Conservation (phyloP, 1,140 invertebrate genomes). For the Drosophila elegans region DNA sequence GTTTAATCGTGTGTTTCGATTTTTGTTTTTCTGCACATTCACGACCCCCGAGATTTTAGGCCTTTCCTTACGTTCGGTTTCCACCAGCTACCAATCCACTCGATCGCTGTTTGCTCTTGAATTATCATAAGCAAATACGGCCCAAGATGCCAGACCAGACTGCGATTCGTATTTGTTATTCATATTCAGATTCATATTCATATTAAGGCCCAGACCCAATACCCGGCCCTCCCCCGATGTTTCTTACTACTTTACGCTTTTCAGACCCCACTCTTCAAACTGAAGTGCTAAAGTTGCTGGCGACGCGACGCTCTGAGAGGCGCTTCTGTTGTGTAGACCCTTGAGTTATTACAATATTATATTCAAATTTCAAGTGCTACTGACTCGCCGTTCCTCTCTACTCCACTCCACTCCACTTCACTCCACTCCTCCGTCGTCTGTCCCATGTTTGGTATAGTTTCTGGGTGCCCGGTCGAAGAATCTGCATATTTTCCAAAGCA, state of each 20-base stretch:
- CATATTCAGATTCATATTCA: conserved; percentile 8
- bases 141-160: conserved; percentile 38
- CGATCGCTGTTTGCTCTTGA: conserved; percentile 80
- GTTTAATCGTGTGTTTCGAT: conserved; percentile 84
- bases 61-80: conserved; percentile 32
- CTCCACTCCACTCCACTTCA: no score
- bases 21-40: conserved; percentile 78
- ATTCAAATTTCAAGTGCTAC: conserved; percentile 79
- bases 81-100: conserved; percentile 48
- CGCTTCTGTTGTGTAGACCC: conserved; percentile 82
- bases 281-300: conserved; percentile 82
- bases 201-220: conserved; percentile 23
- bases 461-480: conserved; percentile 39
- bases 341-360: conserved; percentile 82
- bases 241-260: conserved; percentile 62
- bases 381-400: conserved; percentile 39
- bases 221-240: conserved; percentile 5
- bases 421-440: conserved; percentile 11
- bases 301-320: conserved; percentile 81
- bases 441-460: conserved; percentile 5
- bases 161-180: conserved; percentile 1
- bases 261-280: conserved; percentile 55
- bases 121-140: conserved; percentile 83
- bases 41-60: conserved; percentile 57
- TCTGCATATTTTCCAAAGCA: conserved; percentile 67